A percentile compares a stretch with the other conserved stretches of the same genome.
phyloP scores from a whole-genome alignment of 1,140 invertebrate species.

The Mactra quadrangularis region DNA sequence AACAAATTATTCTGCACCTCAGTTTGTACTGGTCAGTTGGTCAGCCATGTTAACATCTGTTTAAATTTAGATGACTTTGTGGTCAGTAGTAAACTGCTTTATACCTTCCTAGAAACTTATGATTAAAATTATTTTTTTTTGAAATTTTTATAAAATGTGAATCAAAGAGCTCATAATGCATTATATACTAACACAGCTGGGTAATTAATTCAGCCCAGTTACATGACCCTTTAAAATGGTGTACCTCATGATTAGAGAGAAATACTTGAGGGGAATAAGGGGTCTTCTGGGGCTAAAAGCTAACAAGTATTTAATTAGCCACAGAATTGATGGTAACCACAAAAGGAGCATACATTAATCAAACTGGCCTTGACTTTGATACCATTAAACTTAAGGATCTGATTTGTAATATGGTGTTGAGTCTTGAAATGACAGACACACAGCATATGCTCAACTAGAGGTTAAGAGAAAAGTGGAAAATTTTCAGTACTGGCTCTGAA shows the following conservation, averaged over 20 bases:
- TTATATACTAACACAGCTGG: no score
- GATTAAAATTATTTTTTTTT: no score
- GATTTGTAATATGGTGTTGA: slow-evolving; percentile 16
- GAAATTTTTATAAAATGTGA: no score
- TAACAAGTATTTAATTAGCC: slow-evolving; percentile 51
- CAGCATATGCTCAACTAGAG: slow-evolving; percentile 15
- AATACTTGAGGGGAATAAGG: no score
- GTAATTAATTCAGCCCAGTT: no score
- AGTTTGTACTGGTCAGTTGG: not conserved
- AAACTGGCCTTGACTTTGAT: slow-evolving; percentile 35
- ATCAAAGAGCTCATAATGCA: no score
- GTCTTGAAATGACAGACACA: slow-evolving; percentile 12
- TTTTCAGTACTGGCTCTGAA: no score
- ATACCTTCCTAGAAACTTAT: no score
- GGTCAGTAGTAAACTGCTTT: no score
- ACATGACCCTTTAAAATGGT: no score
- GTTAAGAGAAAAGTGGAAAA: no score
- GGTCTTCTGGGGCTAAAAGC: not conserved
- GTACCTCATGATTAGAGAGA: no score
- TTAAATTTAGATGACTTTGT: not conserved
- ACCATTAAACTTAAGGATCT: slow-evolving; percentile 5
- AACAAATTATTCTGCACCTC: not conserved
- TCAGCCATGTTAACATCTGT: not conserved
- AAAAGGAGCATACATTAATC: slow-evolving; percentile 55
- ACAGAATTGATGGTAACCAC: slow-evolving; percentile 3